Conservation (phyloP, 2,113 vertebrate species). For the Myotis brandtii region DNA sequence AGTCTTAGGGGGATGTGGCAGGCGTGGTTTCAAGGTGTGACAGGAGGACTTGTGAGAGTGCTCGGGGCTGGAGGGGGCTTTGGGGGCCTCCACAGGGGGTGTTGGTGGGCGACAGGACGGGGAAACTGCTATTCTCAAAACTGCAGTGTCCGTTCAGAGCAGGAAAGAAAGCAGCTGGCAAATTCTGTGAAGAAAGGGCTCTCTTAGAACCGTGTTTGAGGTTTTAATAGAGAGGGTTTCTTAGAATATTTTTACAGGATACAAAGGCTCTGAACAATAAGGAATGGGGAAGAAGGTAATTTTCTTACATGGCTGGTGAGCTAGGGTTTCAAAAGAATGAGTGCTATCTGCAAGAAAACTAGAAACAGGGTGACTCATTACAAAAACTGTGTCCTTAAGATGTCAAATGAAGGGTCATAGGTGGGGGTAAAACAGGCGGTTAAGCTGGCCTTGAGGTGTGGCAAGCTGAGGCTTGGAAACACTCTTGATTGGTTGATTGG, state of each 20-base stretch:
- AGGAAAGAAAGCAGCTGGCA: neutral
- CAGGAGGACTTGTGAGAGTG: neutral
- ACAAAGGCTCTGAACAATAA: neutral
- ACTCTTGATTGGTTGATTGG: neutral
- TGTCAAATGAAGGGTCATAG: neutral
- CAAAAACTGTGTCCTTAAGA: neutral
- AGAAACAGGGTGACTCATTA: constrained; percentile 42
- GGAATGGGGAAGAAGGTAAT: neutral
- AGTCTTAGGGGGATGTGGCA: neutral
- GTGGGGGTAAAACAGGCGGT: neutral
- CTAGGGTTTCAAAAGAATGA: constrained; percentile 36
- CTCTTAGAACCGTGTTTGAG: neutral
- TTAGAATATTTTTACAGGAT: constrained; percentile 32
- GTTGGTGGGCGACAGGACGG: neutral
- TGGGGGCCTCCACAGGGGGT: neutral
- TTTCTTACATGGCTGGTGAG: constrained; percentile 3
- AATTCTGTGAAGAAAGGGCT: neutral
- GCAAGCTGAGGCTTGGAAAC: neutral
- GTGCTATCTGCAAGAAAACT: constrained; percentile 9
- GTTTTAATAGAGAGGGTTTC: constrained; percentile 12
- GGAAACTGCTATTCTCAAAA: neutral
- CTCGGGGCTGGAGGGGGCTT: neutral
- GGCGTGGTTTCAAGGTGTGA: neutral
- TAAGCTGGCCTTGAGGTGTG: neutral
- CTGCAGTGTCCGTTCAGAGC: neutral